Conservation (phyloP, 2,888 invertebrate genomes). For the Herminia tarsipennalis region DNA sequence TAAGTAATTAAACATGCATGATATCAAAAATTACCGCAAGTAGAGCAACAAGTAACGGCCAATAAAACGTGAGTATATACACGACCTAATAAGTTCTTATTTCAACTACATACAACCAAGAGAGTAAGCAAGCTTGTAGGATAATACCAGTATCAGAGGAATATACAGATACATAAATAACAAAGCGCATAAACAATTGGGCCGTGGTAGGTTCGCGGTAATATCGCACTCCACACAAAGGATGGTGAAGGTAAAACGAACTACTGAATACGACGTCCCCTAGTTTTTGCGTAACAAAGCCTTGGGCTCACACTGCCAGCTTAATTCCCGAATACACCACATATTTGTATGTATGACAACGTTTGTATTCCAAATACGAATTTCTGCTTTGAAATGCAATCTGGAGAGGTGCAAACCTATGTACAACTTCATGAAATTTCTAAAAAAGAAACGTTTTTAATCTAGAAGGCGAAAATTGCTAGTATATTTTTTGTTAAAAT, state of each 20-base stretch:
- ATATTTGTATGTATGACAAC: slow-evolving; percentile 39
- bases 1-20: too few species aligned
- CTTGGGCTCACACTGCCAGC: slow-evolving; percentile 21
- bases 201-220: neutral
- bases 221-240: slow-evolving; percentile 23
- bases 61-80: too few species aligned
- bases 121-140: too few species aligned
- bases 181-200: slow-evolving; percentile 3
- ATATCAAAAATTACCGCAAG: too few species aligned
- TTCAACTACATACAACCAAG: too few species aligned
- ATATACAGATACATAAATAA: neutral
- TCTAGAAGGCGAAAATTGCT: too few species aligned
- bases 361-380: slow-evolving; percentile 31
- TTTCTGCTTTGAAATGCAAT: slow-evolving; percentile 40
- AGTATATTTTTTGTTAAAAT: too few species aligned
- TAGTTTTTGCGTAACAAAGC: slow-evolving; percentile 42
- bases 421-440: neutral
- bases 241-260: slow-evolving; percentile 35
- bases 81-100: too few species aligned
- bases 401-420: slow-evolving; percentile 30
- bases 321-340: slow-evolving; percentile 43
- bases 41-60: too few species aligned
- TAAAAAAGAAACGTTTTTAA: neutral
- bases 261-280: slow-evolving; percentile 30
- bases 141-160: neutral